A percentile compares a stretch with the other conserved stretches of the same genome.
Conservation (phyloP, 2,888 invertebrate genomes). For the Cerceris rybyensis region DNA sequence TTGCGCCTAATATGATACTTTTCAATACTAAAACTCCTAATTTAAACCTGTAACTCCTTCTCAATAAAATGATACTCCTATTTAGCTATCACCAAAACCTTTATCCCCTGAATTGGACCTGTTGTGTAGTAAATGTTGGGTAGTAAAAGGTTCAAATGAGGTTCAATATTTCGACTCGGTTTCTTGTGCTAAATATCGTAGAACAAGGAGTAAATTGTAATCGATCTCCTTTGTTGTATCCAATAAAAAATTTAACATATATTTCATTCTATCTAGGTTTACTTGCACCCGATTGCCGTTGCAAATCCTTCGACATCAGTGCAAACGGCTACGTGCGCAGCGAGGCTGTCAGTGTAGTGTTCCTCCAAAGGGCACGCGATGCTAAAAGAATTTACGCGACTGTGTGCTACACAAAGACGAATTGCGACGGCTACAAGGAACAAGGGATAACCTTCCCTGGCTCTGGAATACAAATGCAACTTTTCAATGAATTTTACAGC, state of each 20-base stretch:
- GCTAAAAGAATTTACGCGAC: constrained; percentile 83
- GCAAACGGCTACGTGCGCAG: constrained; percentile 93
- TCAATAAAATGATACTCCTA: too few relatives aligned
- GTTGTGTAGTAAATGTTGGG: too few relatives aligned
- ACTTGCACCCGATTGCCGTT: constrained; percentile 92
- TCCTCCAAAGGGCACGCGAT: constrained; percentile 87
- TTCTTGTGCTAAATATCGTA: too few relatives aligned
- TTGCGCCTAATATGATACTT: too few relatives aligned
- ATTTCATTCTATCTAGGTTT: constrained; percentile 83
- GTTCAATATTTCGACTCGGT: too few relatives aligned
- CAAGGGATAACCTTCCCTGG: constrained; percentile 80
- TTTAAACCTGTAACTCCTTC: too few relatives aligned
- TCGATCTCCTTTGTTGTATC: too few relatives aligned
- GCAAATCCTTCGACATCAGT: constrained; percentile 94
- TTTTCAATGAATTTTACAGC: constrained; percentile 84
- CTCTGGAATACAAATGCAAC: constrained; percentile 73
- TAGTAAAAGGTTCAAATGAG: too few relatives aligned
- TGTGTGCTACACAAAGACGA: constrained; percentile 84
- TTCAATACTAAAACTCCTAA: too few relatives aligned
- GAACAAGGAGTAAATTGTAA: too few relatives aligned
- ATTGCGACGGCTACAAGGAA: constrained; percentile 84
- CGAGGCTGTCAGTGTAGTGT: constrained; percentile 88
- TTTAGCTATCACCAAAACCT: too few relatives aligned
- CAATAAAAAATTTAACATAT: neutral
- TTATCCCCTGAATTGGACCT: too few relatives aligned